A percentile compares a stretch with the other conserved stretches of the same genome.
phyloP scores from a whole-genome alignment of 2,113 vertebrate species.

The Micronycteris hirsuta region DNA sequence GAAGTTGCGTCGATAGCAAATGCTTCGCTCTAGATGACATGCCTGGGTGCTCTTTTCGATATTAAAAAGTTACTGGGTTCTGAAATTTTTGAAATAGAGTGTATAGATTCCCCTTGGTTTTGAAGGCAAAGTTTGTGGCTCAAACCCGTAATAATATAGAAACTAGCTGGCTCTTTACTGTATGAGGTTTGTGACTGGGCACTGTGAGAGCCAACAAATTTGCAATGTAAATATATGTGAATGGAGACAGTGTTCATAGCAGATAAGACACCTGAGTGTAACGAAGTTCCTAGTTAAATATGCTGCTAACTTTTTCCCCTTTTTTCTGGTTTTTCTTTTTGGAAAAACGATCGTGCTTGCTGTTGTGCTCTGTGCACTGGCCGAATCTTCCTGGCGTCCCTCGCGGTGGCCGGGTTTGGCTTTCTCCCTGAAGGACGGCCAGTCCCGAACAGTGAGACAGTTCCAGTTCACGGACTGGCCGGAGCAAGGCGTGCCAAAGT shows the following conservation, averaged over 20 bases:
- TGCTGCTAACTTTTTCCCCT: background rate
- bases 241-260: background rate
- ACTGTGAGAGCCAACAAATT: background rate
- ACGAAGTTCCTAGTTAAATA: background rate
- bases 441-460: conserved; percentile 97
- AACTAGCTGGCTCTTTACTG: background rate
- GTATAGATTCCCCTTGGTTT: background rate
- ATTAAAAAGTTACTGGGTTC: background rate
- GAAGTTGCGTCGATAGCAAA: conserved; percentile 2
- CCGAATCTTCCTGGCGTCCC: background rate
- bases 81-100: background rate
- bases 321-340: background rate
- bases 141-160: background rate
- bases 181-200: background rate
- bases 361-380: background rate
- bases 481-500: conserved; percentile 99
- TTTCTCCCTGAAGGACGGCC: conserved; percentile 89
- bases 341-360: background rate
- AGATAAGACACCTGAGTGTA: background rate
- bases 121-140: background rate
- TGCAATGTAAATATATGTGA: background rate
- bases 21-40: background rate
- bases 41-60: background rate
- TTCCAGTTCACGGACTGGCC: conserved; percentile 99
- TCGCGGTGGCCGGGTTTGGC: conserved; percentile 32